phyloP scores from a whole-genome alignment of 2,113 vertebrate species.

The Xenopus laevis region DNA sequence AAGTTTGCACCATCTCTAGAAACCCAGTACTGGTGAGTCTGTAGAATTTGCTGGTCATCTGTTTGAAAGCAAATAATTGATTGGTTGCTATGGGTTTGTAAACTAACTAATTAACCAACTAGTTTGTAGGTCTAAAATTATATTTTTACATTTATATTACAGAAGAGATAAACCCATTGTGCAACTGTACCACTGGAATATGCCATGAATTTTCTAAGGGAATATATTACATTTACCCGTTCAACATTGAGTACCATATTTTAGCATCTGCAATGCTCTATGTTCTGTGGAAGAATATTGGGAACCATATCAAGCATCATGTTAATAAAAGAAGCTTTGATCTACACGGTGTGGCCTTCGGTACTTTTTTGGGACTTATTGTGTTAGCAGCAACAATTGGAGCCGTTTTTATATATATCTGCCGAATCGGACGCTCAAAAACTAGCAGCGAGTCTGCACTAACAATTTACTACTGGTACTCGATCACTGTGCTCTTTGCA shows the following conservation, averaged over 20 bases:
- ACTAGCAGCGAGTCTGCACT: slow-evolving; percentile 60
- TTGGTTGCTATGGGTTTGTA: no score
- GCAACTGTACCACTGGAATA: slow-evolving; percentile 75
- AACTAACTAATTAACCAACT: no score
- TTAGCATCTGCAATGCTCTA: slow-evolving; percentile 76
- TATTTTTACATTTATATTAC: slow-evolving; percentile 47
- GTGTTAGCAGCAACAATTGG: slow-evolving; percentile 68
- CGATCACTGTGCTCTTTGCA: slow-evolving; percentile 63
- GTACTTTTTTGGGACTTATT: slow-evolving; percentile 64
- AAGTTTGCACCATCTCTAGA: no score
- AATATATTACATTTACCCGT: slow-evolving; percentile 74
- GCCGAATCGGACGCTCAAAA: slow-evolving; percentile 59
- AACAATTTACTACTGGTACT: slow-evolving; percentile 71
- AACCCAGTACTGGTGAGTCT: no score
- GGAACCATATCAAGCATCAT: slow-evolving; percentile 59
- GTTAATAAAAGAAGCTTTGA: slow-evolving; percentile 52
- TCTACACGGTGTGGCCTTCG: slow-evolving; percentile 55
- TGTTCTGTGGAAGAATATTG: slow-evolving; percentile 80
- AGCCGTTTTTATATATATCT: slow-evolving; percentile 65
- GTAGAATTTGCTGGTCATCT: no score
- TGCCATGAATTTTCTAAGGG: slow-evolving; percentile 69
- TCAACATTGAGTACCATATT: slow-evolving; percentile 79
- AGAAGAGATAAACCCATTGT: slow-evolving; percentile 70
- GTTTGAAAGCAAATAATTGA: no score
- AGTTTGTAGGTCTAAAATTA: no score